Evolutionary conservation across 2,797 vertebrate genomes (phyloP), one percentile per base, ranked within the genome.

Genomic region (Myotis planiceps): DNA sequence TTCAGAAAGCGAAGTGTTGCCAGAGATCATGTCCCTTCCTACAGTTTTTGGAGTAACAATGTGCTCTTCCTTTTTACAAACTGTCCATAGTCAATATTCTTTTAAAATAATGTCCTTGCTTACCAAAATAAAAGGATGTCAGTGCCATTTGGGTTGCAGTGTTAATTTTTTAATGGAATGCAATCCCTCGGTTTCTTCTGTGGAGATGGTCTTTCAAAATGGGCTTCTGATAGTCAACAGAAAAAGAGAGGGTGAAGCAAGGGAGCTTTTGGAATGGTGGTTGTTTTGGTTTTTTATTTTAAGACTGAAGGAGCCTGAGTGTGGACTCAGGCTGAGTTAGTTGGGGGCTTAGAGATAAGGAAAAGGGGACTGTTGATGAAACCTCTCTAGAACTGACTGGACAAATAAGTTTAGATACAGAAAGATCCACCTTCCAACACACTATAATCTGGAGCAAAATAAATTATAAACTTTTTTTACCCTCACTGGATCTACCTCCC

Each of bases 361-460:
- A n/a, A 37, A 34, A 6, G 58, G 0, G 2, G 4, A 0, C 1
- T 27, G 5, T 1, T 18, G 18, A 18, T 2, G 58, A 19, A 49
- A 3, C 9, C 3, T 66, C 14, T 25, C 27, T 0, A 12, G 72
- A 87, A 34, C 6, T 1, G 0, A 19, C 68, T 53, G n/a, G 8
- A 14, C 49, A 85, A 8, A 51, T 4, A 45, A 53, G 55, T 27
- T 0, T 0, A 47, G n/a, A 3, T 4, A 12, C 51, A 47, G 76
- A 18, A 53, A 49, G 66, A 51, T 18, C 13, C 37, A 6, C 12
- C 75, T 34, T 34, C 94, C 23, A 12, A 23, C 34, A 21, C 8
- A 39, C 66, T 25, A 9, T 13, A 84, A 79, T 92, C 84, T 76
- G 75, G 58, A 83, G 72, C 45, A 83, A 81, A 92, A 87, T 74